A percentile compares a stretch with the other conserved stretches of the same genome.
Evolutionary conservation across 2,113 vertebrate genomes (phyloP).

Genomic region (Dascyllus trimaculatus): DNA sequence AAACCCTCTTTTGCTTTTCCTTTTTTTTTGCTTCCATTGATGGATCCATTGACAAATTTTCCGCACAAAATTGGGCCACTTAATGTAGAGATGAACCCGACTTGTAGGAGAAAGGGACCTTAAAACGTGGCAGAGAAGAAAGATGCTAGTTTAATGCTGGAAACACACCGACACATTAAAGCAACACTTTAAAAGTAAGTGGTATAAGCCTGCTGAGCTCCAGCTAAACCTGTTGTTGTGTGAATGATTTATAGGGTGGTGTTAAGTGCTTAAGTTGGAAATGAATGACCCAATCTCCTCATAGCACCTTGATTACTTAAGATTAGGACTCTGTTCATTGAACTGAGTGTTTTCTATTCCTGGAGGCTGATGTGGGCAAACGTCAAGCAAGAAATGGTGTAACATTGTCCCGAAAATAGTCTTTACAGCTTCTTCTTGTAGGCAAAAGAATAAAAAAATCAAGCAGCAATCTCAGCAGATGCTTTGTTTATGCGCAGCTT

Average conservation of each 20-base stretch:
- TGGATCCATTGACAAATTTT: not conserved
- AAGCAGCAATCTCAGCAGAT: constrained; percentile 28
- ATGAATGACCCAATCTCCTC: constrained; percentile 42
- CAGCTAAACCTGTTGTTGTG: constrained; percentile 20
- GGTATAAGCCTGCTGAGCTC: not conserved
- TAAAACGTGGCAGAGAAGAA: not conserved
- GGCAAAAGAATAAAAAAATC: too few species aligned
- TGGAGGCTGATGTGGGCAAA: constrained; percentile 12
- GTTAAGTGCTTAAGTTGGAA: constrained; percentile 33
- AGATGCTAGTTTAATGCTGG: not conserved
- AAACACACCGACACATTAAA: not conserved
- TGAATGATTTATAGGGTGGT: constrained; percentile 33
- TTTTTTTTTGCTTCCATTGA: not conserved
- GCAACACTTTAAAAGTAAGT: not conserved
- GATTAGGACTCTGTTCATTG: constrained; percentile 24
- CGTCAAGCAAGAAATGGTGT: not conserved
- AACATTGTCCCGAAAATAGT: not conserved
- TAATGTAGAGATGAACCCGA: not conserved
- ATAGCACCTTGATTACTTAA: constrained; percentile 19
- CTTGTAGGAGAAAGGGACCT: not conserved
- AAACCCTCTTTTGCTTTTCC: too few species aligned
- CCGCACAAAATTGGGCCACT: not conserved
- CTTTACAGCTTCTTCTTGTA: not conserved
- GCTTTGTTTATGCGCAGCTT: constrained; percentile 13
- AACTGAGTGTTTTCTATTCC: not conserved